Evolutionary conservation across 2,888 invertebrate genomes (phyloP).

Genomic region (Xestoiulus laeticollis): DNA sequence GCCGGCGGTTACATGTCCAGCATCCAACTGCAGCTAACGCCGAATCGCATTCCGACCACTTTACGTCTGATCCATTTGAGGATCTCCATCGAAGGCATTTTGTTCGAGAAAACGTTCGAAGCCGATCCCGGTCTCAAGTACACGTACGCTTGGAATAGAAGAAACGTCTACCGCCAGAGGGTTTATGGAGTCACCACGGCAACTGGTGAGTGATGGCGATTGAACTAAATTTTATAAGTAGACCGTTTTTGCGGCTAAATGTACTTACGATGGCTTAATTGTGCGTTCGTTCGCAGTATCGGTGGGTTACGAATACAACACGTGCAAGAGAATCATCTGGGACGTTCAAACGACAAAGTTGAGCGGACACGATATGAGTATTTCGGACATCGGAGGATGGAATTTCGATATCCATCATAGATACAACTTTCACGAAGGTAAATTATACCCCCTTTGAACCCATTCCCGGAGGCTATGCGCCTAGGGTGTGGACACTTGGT

Average conservation of each 20-base stretch:
- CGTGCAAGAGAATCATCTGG: constrained; percentile 90
- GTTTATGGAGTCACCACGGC: constrained; percentile 66
- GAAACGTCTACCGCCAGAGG: constrained; percentile 81
- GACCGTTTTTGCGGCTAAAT: background rate
- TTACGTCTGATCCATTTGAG: constrained; percentile 89
- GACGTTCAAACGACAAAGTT: constrained; percentile 92
- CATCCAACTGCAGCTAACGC: constrained; percentile 88
- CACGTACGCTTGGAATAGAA: constrained; percentile 97
- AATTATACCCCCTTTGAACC: too few relatives aligned
- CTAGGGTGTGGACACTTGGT: too few relatives aligned
- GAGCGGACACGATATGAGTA: constrained; percentile 95
- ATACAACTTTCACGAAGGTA: constrained; percentile 96
- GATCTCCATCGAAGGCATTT: constrained; percentile 82
- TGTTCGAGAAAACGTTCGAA: constrained; percentile 92
- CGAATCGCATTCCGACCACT: constrained; percentile 79
- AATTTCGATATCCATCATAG: constrained; percentile 97
- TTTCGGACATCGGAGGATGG: constrained; percentile 98
- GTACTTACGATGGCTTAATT: constrained; percentile 48
- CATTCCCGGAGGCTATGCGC: too few relatives aligned
- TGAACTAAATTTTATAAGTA: background rate
- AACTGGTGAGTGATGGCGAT: constrained; percentile 61
- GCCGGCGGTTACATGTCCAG: constrained; percentile 93
- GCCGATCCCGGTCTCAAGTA: constrained; percentile 95
- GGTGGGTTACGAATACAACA: constrained; percentile 92
- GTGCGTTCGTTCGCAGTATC: constrained; percentile 63